Evolutionary conservation across 2,797 vertebrate species (phyloP), one percentile per base, ranked within the genome.

Genomic region (Ctenopoma multispine): DNA sequence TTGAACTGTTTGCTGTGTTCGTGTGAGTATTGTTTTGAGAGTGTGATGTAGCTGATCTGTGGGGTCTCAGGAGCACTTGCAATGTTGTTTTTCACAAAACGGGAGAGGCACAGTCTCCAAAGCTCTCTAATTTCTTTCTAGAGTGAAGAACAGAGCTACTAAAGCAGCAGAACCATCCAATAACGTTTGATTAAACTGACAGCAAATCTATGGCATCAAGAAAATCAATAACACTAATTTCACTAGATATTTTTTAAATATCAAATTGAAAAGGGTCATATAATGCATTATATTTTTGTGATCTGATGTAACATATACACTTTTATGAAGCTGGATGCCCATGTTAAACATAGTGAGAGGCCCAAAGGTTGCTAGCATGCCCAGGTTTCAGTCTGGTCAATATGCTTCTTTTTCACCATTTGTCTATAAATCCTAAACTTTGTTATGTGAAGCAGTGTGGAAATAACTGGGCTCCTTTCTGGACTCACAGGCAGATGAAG

Each of bases 101-200:
- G 36, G 63, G 62, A 72, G 69, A 71, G 65, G 56, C 70, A 36
- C 50, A 14, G 58, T 67, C 61, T 79, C 67, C 65, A 79, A 68
- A 75, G 74, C 61, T 54, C 73, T 46, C 48, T 1, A 27, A 48
- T 81, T 83, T 63, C 72, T 74, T 67, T 75, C 58, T 55, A 64
- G 49, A 73, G 75, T 4, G 64, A 43, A 72, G 56, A 41, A 53
- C 51, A 63, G 73, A 67, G 46, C 53, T 17, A 63, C 57, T 65
- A 76, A 63, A 79, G 76, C 70, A 61, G 71, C 24, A 59, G 49
- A 75, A 63, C 47, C 49, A 66, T 47, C 47, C 83, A 72, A 79
- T 72, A 85, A 40, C 21, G 38, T 69, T 61, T 72, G 63, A 83
- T 68, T 83, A 79, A 85, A 79, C 67, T 48, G 65, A 46, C 56